Evolutionary conservation across 2,113 vertebrate genomes (phyloP).

Genomic region (Astur gentilis): DNA sequence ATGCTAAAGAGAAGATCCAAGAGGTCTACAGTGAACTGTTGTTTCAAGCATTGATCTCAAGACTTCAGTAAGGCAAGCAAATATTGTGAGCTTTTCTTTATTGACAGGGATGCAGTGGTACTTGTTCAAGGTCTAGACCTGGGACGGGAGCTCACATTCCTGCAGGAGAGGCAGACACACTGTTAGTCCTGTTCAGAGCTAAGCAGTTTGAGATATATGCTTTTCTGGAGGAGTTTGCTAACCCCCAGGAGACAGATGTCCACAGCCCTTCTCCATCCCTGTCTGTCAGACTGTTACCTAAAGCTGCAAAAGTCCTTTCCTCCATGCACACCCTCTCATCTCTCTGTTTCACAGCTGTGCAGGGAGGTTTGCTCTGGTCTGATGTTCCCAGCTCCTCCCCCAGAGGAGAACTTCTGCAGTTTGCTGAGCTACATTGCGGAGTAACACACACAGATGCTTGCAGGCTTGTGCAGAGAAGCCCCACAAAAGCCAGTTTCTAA

Average conservation of each 20-base stretch:
- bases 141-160: not conserved
- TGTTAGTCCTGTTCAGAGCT: not conserved
- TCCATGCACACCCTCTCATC: not conserved
- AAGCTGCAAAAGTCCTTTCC: not conserved
- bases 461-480: not conserved
- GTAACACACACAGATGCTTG: not conserved
- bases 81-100: not conserved
- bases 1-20: not conserved
- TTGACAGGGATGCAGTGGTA: accelerated
- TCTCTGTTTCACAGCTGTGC: not conserved
- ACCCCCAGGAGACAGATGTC: too few species aligned
- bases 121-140: not conserved
- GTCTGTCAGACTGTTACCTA: not conserved
- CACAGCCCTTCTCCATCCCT: not conserved
- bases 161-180: not conserved
- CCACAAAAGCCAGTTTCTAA: not conserved
- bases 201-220: not conserved
- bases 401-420: not conserved
- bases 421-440: not conserved
- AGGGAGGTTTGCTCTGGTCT: not conserved
- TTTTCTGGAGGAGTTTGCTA: not conserved
- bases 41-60: not conserved
- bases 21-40: not conserved
- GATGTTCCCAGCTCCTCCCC: not conserved
- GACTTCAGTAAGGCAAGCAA: not conserved